Conservation (phyloP, 2,113 vertebrate species). For the Fregata magnificens region DNA sequence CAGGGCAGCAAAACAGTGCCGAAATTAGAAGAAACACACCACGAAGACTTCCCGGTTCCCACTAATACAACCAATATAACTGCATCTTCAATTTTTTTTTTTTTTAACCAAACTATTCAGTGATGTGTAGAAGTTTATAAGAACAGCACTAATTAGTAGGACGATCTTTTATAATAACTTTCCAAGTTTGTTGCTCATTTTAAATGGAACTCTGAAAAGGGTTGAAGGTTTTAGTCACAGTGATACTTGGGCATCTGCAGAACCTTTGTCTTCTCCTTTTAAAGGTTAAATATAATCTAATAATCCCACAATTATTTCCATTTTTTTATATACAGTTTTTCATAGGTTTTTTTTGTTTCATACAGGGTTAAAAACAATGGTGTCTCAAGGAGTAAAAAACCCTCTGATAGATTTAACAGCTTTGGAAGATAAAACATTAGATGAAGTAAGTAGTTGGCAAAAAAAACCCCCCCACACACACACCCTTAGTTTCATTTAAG, state of each 20-base stretch:
- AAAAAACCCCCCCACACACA: background rate
- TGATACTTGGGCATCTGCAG: background rate
- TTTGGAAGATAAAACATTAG: slow-evolving; percentile 93
- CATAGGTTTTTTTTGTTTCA: background rate
- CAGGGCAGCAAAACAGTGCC: background rate
- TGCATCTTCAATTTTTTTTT: background rate
- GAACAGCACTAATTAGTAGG: background rate
- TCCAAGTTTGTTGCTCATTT: background rate
- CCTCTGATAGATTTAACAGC: slow-evolving; percentile 91
- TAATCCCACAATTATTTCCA: background rate
- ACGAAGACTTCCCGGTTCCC: background rate
- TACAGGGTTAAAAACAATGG: slow-evolving; percentile 92
- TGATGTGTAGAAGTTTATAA: background rate
- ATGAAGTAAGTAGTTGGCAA: slow-evolving; percentile 84
- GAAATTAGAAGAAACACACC: background rate
- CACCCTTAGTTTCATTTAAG: background rate
- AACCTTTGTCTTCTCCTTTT: background rate
- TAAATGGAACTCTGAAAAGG: background rate
- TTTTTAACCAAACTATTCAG: background rate
- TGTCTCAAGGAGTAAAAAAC: slow-evolving; percentile 96
- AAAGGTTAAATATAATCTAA: background rate
- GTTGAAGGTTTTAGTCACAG: background rate
- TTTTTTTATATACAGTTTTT: background rate
- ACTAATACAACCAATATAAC: background rate
- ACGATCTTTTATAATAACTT: background rate